Conservation (phyloP, 2,888 invertebrate genomes). For the Eudasyphora cyanicolor region DNA sequence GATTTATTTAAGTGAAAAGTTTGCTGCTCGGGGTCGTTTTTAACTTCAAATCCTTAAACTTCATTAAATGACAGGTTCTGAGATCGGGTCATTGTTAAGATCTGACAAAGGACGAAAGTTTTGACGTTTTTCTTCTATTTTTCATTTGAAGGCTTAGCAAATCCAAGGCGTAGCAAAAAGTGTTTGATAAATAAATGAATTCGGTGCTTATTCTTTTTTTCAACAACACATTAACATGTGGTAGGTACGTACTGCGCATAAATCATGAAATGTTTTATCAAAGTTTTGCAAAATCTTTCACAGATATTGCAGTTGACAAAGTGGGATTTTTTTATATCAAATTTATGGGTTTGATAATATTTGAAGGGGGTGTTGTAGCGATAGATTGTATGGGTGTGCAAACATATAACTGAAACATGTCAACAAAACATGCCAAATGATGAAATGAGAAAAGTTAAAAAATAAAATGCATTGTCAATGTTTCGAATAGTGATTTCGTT, state of each 20-base stretch:
- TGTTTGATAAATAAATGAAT: not conserved
- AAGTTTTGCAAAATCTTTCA: not conserved
- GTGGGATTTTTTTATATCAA: too few species aligned
- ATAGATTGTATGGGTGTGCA: too few species aligned
- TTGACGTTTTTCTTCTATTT: not conserved
- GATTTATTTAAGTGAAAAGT: slow-evolving; percentile 61
- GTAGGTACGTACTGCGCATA: not conserved
- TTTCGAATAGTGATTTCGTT: too few species aligned
- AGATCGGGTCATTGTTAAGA: slow-evolving; percentile 27
- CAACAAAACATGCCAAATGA: too few species aligned
- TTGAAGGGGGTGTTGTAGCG: too few species aligned
- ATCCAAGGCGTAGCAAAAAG: not conserved
- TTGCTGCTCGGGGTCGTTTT: not conserved
- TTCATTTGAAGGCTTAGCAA: not conserved
- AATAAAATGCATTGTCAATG: too few species aligned
- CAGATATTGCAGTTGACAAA: too few species aligned
- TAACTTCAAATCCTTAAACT: slow-evolving; percentile 32
- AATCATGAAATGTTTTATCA: not conserved
- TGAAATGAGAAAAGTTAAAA: too few species aligned
- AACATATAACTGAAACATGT: too few species aligned
- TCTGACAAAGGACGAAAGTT: not conserved
- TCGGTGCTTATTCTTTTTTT: not conserved
- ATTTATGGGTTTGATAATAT: too few species aligned
- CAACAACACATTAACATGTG: not conserved
- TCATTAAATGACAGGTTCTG: slow-evolving; percentile 35